Evolutionary conservation across 2,888 invertebrate species (phyloP), one percentile per base, ranked within the genome.

Genomic region (Nomada hirtipes): DNA sequence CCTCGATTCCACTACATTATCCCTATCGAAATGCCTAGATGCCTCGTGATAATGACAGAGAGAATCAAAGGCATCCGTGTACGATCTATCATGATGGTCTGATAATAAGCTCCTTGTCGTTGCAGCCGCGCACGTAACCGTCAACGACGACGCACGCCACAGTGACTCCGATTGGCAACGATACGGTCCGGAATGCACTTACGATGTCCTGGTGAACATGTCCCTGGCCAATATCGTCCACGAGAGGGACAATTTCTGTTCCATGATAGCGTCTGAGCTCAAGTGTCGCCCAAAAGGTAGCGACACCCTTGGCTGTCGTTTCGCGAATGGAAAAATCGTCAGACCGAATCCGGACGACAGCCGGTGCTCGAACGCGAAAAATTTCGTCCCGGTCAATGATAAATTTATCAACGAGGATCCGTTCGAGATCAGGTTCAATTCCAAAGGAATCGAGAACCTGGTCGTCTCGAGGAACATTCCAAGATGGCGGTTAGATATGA

Each of bases 361-460:
- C 2, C 10, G 79, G 10, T 86, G 84, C 18, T 29, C 82, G 11
- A 79, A 84, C 29, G 64, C 72, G 44, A 61, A n/a, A 18, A 18
- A 77, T 10, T 84, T 77, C 57, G 75, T 76, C 0, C 78, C 81
- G 0, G 44, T 76, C 0, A 60, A 10, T 18, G 60, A 76, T 0
- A 61, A 44, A 23, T 87, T 87, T 44, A 42, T 86, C 13, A 57
- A 59, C 47, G 73, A 18, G 0, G 81, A 86, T 3, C 84, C 84
- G 0, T 89, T 89, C 60, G 89, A 89, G 69, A 69, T 89, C 20
- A 67, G 87, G 50, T 89, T 86, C 70, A 85, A 89, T 52, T 1
- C 69, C 1, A 74, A 13, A 0, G 88, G 88, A 2, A 83, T 89
- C 29, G 84, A 89, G 53, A 88, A 89, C 36, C 63, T 89, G 10